phyloP scores from a whole-genome alignment of 2,888 invertebrate genomes.

The Odontomyia ornata region DNA sequence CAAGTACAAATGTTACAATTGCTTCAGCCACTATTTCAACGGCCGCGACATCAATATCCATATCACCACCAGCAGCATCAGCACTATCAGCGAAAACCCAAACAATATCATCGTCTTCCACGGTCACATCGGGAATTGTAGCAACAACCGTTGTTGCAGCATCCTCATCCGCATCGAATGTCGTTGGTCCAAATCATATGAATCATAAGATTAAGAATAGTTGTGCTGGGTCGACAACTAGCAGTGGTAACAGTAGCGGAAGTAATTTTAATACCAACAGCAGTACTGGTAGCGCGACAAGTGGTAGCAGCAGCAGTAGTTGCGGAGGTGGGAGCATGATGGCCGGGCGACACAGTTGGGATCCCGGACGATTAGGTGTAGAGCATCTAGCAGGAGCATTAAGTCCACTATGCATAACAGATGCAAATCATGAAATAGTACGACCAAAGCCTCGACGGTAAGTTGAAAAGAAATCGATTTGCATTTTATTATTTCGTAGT shows the following conservation, averaged over 20 bases:
- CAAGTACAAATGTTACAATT: slow-evolving; percentile 28
- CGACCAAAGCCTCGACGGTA: slow-evolving; percentile 87
- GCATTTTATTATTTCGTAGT: too few relatives aligned
- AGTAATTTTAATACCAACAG: slow-evolving; percentile 45
- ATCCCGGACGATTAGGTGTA: slow-evolving; percentile 64
- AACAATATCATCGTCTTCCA: neutral
- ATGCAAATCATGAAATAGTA: slow-evolving; percentile 84
- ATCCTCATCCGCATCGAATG: neutral
- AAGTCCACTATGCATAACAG: slow-evolving; percentile 73
- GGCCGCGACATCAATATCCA: neutral
- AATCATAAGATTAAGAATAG: slow-evolving; percentile 40
- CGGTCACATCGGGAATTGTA: slow-evolving; percentile 9
- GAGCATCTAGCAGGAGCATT: slow-evolving; percentile 71
- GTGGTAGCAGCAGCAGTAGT: slow-evolving; percentile 49
- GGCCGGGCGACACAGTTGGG: slow-evolving; percentile 63
- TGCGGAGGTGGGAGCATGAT: slow-evolving; percentile 53
- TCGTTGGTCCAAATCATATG: slow-evolving; percentile 33
- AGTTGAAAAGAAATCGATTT: slow-evolving; percentile 51
- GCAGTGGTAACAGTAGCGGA: slow-evolving; percentile 42
- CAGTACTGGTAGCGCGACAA: slow-evolving; percentile 49
- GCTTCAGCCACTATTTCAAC: neutral
- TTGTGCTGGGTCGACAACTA: slow-evolving; percentile 48
- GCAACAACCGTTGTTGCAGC: neutral
- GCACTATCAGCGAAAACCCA: neutral
- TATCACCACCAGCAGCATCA: neutral